These are phyloP conservation scores for Xenopus petersii DNA, from an alignment of 2,797 vertebrate species.

Conservation along the genomic window DNA sequence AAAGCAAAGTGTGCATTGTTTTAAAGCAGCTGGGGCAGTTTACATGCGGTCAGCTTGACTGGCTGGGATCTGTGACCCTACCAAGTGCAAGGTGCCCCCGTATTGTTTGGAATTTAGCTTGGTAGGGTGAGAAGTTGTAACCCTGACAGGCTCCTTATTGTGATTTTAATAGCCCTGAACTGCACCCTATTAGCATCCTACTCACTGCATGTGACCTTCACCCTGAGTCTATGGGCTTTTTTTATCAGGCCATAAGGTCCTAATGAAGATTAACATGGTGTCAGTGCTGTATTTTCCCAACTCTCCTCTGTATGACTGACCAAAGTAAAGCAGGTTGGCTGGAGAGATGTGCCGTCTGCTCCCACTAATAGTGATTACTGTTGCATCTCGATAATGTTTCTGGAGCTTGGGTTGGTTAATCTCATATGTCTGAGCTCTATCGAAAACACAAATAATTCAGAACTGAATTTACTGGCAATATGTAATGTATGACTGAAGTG, in stretches of 20 bases:
- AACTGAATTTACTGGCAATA: too few species aligned
- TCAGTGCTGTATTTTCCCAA: neutral
- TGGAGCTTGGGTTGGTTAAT: too few species aligned
- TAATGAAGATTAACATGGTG: slow-evolving; percentile 17
- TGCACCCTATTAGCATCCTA: neutral
- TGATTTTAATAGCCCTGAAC: slow-evolving; percentile 7
- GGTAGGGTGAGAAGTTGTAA: slow-evolving; percentile 11
- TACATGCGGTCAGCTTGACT: neutral
- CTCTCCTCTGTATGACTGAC: neutral
- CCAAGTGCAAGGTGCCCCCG: slow-evolving; percentile 11
- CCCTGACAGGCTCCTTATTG: slow-evolving; percentile 11
- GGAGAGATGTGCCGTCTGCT: neutral
- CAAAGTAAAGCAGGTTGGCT: neutral
- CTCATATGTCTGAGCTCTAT: too few species aligned
- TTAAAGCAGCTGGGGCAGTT: slow-evolving; percentile 18
- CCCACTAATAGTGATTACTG: neutral
- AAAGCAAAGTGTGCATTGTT: slow-evolving; percentile 22
- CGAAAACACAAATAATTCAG: too few species aligned
- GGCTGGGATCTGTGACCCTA: slow-evolving; percentile 19
- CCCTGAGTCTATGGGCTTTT: slow-evolving; percentile 16
- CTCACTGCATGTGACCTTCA: slow-evolving; percentile 22
- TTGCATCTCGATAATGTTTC: neutral
- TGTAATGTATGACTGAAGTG: too few species aligned
- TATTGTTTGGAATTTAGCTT: slow-evolving; percentile 13
- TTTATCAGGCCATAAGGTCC: neutral